A percentile compares a stretch with the other conserved stretches of the same genome.
These are phyloP conservation scores for Neodiprion virginianus DNA, from an alignment of 1,140 invertebrate species.

Conservation along the genomic window DNA sequence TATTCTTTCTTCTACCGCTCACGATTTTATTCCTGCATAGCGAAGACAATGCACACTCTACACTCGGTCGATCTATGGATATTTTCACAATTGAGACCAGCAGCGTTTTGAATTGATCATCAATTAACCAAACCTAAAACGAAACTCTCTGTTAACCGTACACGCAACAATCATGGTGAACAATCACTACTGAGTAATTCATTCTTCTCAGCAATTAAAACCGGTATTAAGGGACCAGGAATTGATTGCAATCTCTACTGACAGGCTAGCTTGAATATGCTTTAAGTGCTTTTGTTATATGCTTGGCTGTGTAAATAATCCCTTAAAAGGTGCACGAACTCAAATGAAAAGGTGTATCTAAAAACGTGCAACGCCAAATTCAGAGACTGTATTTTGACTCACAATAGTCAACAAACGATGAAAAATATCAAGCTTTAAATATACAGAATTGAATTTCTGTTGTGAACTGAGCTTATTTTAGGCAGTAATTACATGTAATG, in stretches of 20 bases:
- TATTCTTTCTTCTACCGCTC: neutral
- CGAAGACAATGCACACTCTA: no score
- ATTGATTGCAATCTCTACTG: conserved; percentile 3
- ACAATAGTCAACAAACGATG: no score
- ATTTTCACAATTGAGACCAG: neutral
- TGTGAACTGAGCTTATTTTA: no score
- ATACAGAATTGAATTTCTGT: no score
- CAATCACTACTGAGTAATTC: neutral
- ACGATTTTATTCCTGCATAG: neutral
- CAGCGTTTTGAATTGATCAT: neutral
- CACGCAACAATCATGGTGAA: neutral
- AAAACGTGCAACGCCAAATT: no score
- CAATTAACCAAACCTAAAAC: neutral
- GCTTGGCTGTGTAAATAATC: neutral
- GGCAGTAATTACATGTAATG: no score
- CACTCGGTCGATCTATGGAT: no score
- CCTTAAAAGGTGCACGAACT: no score
- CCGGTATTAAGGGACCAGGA: neutral
- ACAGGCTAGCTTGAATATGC: neutral
- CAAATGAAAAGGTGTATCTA: no score
- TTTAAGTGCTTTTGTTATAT: neutral
- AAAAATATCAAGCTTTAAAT: no score
- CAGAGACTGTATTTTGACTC: no score
- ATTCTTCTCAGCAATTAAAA: neutral
- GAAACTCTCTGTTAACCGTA: no score